A percentile compares a stretch with the other conserved stretches of the same genome.
phyloP scores from a whole-genome alignment of 2,113 vertebrate species.

The Petromus typicus region DNA sequence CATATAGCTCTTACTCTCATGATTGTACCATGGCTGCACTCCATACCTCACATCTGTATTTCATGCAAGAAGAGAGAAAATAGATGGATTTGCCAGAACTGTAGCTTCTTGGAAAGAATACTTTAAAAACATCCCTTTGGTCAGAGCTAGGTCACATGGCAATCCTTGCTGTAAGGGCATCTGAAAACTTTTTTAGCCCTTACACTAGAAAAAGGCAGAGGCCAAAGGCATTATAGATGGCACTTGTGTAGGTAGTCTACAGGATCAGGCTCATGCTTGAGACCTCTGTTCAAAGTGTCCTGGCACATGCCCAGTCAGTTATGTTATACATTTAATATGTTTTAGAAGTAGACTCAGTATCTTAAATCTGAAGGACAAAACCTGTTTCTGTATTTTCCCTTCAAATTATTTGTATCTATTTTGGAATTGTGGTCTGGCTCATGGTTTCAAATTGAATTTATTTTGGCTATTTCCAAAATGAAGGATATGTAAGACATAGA shows the following conservation, averaged over 20 bases:
- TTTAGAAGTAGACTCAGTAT: slow-evolving; percentile 23
- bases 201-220: not conserved
- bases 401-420: slow-evolving; percentile 46
- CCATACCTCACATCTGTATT: slow-evolving; percentile 26
- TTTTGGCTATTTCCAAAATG: slow-evolving; percentile 58
- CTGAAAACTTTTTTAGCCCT: slow-evolving; percentile 1
- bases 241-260: slow-evolving; percentile 12
- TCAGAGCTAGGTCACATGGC: slow-evolving; percentile 12
- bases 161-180: slow-evolving; percentile 23
- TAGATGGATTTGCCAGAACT: slow-evolving; percentile 36
- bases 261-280: not conserved
- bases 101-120: slow-evolving; percentile 23
- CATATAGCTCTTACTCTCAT: slow-evolving; percentile 45
- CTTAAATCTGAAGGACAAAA: slow-evolving; percentile 53
- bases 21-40: not conserved
- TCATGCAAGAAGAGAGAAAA: slow-evolving; percentile 38
- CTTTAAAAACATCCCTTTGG: not conserved
- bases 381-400: slow-evolving; percentile 18
- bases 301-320: not conserved
- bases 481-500: slow-evolving; percentile 43
- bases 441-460: slow-evolving; percentile 67
- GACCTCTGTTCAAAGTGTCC: not conserved
- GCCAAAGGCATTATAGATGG: not conserved
- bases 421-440: slow-evolving; percentile 60
- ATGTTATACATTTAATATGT: slow-evolving; percentile 32